Conservation (phyloP, 2,888 invertebrate species). For the Lamellibrachia columna region DNA sequence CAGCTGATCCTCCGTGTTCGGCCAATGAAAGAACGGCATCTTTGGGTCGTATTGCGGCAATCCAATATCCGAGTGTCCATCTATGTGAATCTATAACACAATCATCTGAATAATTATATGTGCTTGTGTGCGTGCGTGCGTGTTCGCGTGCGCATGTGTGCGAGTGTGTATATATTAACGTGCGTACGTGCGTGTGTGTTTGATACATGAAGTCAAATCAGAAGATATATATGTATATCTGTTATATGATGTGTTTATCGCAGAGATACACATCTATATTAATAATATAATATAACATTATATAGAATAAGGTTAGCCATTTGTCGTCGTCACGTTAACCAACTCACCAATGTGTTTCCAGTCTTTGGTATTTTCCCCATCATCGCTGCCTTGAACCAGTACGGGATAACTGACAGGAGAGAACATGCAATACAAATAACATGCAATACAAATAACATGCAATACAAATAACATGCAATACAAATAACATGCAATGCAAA, state of each 20-base stretch:
- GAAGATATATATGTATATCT: no score
- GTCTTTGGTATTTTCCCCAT: slow-evolving; percentile 45
- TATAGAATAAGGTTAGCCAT: not conserved
- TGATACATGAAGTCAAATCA: not conserved
- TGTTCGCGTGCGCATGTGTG: not conserved
- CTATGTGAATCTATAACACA: slow-evolving; percentile 52
- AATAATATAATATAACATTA: no score
- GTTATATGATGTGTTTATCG: no score
- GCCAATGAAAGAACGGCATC: slow-evolving; percentile 49
- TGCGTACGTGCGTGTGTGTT: not conserved
- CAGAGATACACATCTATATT: no score
- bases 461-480: no score
- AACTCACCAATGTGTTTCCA: slow-evolving; percentile 54
- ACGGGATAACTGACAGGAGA: not conserved
- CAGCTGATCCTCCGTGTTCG: slow-evolving; percentile 43
- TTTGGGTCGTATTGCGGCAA: slow-evolving; percentile 42
- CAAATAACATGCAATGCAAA: no score
- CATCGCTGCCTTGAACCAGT: slow-evolving; percentile 49
- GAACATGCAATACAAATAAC: not conserved
- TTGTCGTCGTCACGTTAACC: not conserved
- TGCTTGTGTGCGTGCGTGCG: not conserved
- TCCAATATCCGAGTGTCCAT: slow-evolving; percentile 53
- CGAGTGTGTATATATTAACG: not conserved
- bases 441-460: no score
- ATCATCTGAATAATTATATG: not conserved